These are phyloP conservation scores for Callaeas wilsoni DNA, from an alignment of 2,113 vertebrate genomes.

Conservation along the genomic window DNA sequence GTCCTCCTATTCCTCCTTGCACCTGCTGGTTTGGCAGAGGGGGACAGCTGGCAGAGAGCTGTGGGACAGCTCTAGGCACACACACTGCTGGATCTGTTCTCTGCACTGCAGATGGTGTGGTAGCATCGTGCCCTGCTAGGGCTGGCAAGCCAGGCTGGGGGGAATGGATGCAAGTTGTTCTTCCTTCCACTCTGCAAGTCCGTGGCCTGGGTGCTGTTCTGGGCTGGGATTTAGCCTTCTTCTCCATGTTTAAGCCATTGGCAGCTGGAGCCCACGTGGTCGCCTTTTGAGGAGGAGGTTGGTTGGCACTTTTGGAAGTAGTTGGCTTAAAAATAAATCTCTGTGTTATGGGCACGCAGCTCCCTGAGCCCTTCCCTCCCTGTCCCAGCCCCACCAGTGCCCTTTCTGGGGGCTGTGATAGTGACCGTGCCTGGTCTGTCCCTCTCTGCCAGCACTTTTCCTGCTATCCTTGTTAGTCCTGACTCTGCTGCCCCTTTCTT, in stretches of 20 bases:
- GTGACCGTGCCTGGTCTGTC: background rate
- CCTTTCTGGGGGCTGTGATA: background rate
- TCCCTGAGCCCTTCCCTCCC: background rate
- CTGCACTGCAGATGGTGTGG: background rate
- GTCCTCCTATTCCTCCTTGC: background rate
- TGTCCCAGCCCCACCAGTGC: accelerated
- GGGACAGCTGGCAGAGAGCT: background rate
- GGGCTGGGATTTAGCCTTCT: background rate
- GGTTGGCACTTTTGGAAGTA: background rate
- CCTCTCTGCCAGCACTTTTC: background rate
- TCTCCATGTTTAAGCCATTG: background rate
- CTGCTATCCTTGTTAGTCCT: background rate
- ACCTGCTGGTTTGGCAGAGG: background rate
- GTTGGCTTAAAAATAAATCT: background rate
- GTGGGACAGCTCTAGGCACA: background rate
- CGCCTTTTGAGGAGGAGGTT: background rate
- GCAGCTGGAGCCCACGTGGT: background rate
- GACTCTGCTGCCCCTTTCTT: background rate
- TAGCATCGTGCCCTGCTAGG: background rate
- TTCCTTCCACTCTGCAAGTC: background rate
- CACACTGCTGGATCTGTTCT: background rate
- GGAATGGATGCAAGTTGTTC: background rate
- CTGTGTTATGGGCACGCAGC: background rate
- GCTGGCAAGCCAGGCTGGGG: background rate
- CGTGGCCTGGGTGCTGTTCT: background rate